Conservation (phyloP, 2,888 invertebrate species). For the Linyphia triangularis region DNA sequence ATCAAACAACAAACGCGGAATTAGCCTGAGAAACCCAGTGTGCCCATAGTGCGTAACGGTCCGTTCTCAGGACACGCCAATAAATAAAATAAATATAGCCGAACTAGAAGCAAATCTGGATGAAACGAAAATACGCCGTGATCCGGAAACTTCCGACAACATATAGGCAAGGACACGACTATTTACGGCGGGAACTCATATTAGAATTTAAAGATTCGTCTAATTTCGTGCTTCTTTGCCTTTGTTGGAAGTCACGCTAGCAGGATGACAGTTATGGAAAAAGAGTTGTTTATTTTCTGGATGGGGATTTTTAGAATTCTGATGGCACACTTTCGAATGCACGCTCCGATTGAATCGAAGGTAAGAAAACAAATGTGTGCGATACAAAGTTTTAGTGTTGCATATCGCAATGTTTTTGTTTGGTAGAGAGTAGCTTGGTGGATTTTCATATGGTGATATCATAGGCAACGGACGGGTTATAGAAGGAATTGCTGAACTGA, state of each 20-base stretch:
- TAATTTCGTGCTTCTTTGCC: not conserved
- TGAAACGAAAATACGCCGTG: conserved; percentile 28
- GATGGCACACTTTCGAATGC: conserved; percentile 29
- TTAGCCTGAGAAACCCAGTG: not conserved
- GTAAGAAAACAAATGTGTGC: too few relatives aligned
- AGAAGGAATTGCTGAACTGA: too few relatives aligned
- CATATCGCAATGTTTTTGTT: too few relatives aligned
- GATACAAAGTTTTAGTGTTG: too few relatives aligned
- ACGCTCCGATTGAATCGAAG: conserved; percentile 3
- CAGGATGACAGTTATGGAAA: conserved; percentile 9
- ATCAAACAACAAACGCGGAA: too few relatives aligned
- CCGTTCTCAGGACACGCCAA: conserved; percentile 8
- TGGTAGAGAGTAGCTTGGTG: too few relatives aligned
- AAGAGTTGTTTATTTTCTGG: not conserved
- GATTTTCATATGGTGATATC: too few relatives aligned
- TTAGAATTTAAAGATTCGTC: not conserved
- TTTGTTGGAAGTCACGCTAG: conserved; percentile 45
- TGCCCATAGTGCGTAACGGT: conserved; percentile 21
- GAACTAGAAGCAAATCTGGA: conserved; percentile 18
- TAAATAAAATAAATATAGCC: conserved; percentile 31
- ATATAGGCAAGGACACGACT: conserved; percentile 31
- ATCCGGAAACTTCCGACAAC: conserved; percentile 38
- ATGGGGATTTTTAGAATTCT: not conserved
- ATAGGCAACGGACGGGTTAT: too few relatives aligned
- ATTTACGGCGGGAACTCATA: conserved; percentile 18